Conservation (phyloP, 2,888 invertebrate genomes). For the Smittia aterrima region DNA sequence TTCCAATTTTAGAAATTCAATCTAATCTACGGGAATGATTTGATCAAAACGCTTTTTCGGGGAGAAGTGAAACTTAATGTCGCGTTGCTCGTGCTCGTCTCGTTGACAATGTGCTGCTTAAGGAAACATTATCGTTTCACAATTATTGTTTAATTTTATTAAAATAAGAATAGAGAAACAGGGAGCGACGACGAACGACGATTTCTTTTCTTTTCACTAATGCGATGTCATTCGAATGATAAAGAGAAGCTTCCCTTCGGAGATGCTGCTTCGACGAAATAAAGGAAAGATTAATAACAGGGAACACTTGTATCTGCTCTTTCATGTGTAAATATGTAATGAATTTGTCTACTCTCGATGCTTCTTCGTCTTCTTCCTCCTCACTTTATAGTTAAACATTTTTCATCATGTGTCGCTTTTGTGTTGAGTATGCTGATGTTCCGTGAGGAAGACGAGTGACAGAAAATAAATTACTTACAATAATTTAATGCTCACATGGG, state of each 20-base stretch:
- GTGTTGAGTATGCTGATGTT: background rate
- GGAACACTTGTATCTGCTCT: conserved; percentile 34
- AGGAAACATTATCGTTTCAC: conserved; percentile 14
- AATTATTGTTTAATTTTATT: conserved; percentile 15
- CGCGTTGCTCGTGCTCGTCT: background rate
- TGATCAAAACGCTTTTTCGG: background rate
- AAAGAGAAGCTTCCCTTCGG: background rate
- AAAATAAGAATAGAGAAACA: background rate
- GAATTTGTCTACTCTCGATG: background rate
- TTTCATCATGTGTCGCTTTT: conserved; percentile 30
- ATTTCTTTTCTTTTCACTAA: too few relatives aligned
- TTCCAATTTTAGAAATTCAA: background rate
- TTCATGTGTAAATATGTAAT: conserved; percentile 37
- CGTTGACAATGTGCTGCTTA: background rate
- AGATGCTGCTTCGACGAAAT: background rate
- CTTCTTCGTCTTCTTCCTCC: background rate
- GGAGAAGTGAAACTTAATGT: background rate
- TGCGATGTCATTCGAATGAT: background rate
- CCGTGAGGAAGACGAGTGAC: conserved; percentile 24
- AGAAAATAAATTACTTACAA: conserved; percentile 40
- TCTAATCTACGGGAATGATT: conserved; percentile 25
- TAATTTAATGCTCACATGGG: conserved; percentile 32
- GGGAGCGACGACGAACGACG: background rate
- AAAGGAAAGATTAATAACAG: conserved; percentile 32
- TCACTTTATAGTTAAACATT: conserved; percentile 39